These are phyloP conservation scores for Atherinosoma microstoma DNA, from an alignment of 2,797 vertebrate species.

Conservation along the genomic window DNA sequence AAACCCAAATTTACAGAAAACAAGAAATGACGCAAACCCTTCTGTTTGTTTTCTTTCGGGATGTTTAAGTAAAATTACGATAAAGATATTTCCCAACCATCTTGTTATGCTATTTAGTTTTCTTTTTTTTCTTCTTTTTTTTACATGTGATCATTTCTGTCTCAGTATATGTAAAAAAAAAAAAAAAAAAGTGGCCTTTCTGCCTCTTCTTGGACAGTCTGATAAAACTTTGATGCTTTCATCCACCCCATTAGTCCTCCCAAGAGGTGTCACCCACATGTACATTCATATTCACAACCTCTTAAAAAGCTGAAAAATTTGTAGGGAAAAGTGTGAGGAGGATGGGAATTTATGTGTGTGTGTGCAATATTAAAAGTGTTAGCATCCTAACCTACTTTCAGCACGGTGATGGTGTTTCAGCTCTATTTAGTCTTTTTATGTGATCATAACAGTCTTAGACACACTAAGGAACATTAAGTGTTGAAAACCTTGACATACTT, in stretches of 20 bases:
- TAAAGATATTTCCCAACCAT: not conserved
- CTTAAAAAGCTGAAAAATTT: slow-evolving; percentile 33
- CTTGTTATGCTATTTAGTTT: not conserved
- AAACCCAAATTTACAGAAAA: not conserved
- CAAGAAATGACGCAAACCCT: not conserved
- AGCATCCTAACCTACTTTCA: slow-evolving; percentile 71
- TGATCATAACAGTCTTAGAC: not conserved
- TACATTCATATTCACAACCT: slow-evolving; percentile 51
- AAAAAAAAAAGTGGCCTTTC: not conserved
- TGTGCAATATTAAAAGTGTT: slow-evolving; percentile 30
- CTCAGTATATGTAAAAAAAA: slow-evolving; percentile 7
- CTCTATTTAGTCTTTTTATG: not conserved
- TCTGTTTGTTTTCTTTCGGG: not conserved
- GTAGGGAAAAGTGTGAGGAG: slow-evolving; percentile 22
- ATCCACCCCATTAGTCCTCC: slow-evolving; percentile 58
- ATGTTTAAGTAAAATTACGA: not conserved
- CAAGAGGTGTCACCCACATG: slow-evolving; percentile 45
- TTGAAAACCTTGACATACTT: not conserved
- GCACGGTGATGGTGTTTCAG: slow-evolving; percentile 38
- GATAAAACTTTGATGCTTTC: slow-evolving; percentile 73
- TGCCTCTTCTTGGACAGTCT: slow-evolving; percentile 36
- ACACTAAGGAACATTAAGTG: not conserved
- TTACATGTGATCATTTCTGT: not conserved
- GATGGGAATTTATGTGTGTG: not conserved
- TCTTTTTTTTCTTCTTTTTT: not conserved